These are phyloP conservation scores for Euphonia xanthogaster DNA, from an alignment of 2,797 vertebrate species.

Conservation along the genomic window DNA sequence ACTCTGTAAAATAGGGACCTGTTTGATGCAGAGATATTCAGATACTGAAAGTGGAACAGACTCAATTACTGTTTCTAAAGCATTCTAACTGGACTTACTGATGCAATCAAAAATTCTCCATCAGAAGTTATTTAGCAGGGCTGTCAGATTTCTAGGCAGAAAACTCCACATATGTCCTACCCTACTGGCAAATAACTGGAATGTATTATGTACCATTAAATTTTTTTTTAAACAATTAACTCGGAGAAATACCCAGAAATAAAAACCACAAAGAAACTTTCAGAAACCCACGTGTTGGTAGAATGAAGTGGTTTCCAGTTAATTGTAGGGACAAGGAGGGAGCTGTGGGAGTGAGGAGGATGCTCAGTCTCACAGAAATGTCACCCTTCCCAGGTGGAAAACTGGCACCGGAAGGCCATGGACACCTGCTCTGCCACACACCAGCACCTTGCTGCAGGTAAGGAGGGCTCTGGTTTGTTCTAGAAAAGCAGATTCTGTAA, in stretches of 20 bases:
- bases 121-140: neutral
- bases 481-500: neutral
- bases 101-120: neutral
- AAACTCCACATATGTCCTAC: neutral
- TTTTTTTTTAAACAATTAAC: neutral
- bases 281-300: neutral
- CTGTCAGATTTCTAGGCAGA: neutral
- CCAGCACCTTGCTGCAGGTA: constrained; percentile 87
- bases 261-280: neutral
- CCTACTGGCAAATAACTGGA: neutral
- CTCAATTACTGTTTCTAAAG: neutral
- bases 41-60: neutral
- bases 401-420: constrained; percentile 82
- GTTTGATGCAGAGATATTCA: neutral
- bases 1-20: neutral
- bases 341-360: neutral
- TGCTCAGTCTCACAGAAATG: neutral
- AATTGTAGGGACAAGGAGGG: neutral
- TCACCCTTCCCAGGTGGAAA: constrained; percentile 80
- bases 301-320: neutral
- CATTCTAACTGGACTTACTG: neutral
- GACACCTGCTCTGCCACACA: constrained; percentile 87
- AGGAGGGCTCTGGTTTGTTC: neutral
- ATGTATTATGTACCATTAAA: neutral
- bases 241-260: neutral